Conservation (phyloP, 1,140 invertebrate species). For the Drosophila novamexicana region DNA sequence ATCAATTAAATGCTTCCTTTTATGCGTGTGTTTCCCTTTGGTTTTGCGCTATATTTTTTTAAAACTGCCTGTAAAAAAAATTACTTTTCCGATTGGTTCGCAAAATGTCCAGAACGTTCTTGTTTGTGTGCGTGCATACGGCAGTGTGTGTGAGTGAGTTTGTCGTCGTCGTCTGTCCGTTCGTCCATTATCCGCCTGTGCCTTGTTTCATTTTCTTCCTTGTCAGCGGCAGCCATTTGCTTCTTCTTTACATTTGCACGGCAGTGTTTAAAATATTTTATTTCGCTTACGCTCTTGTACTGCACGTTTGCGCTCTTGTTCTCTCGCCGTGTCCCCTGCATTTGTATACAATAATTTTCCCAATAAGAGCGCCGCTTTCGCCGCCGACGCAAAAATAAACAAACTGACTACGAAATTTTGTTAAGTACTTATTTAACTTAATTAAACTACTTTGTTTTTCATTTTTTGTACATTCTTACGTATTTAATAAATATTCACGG, state of each 20-base stretch:
- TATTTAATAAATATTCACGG: constrained; percentile 9
- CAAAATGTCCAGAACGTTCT: constrained; percentile 18
- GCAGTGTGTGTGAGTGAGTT: constrained; percentile 6
- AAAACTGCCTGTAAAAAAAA: constrained; percentile 23
- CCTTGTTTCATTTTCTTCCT: constrained; percentile 77
- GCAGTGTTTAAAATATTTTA: constrained; percentile 43
- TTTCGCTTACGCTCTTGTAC: constrained; percentile 28
- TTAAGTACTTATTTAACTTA: constrained; percentile 15
- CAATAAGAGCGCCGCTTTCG: constrained; percentile 57
- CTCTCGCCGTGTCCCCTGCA: constrained; percentile 46
- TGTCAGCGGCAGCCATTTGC: constrained; percentile 76
- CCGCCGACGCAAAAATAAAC: constrained; percentile 31
- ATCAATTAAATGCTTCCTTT: constrained; percentile 41
- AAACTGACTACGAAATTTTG: constrained; percentile 40
- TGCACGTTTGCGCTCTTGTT: constrained; percentile 22
- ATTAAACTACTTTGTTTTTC: constrained; percentile 17
- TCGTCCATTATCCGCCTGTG: constrained; percentile 67
- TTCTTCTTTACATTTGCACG: constrained; percentile 64
- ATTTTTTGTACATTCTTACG: constrained; percentile 20
- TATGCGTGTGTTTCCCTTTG: constrained; percentile 11
- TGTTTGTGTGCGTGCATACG: constrained; percentile 4
- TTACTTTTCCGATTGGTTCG: constrained; percentile 47
- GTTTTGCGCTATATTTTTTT: constrained; percentile 9
- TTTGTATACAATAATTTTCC: constrained; percentile 76
- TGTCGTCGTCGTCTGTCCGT: constrained; percentile 21